phyloP scores from a whole-genome alignment of 2,797 vertebrate genomes.

The Botia almorhae region DNA sequence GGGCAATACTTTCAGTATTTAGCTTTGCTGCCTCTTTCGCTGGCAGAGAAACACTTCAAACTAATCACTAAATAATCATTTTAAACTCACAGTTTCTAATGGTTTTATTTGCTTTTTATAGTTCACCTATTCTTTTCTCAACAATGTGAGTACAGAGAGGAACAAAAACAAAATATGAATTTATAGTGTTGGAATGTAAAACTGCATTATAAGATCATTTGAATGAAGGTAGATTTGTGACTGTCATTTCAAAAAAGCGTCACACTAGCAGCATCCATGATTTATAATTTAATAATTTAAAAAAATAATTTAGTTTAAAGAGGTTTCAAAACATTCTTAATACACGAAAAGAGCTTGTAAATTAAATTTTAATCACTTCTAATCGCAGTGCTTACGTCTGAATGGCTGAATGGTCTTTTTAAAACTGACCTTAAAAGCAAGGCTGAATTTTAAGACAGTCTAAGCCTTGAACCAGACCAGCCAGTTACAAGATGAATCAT shows the following conservation, averaged over 20 bases:
- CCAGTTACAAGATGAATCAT: background rate
- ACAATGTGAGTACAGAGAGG: background rate
- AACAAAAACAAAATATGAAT: background rate
- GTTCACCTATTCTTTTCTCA: background rate
- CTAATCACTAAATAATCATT: conserved; percentile 33
- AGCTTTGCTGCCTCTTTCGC: conserved; percentile 18
- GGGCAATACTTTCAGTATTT: conserved; percentile 18
- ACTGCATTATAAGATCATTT: background rate
- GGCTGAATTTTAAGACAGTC: background rate
- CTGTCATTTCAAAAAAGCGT: background rate
- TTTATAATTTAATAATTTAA: too few species aligned
- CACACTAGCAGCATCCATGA: background rate
- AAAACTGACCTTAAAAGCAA: background rate
- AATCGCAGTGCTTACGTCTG: too few species aligned
- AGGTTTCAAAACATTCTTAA: too few species aligned
- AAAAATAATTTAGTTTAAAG: too few species aligned
- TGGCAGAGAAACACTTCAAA: conserved; percentile 24
- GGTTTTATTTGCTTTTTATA: background rate
- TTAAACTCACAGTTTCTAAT: conserved; percentile 31
- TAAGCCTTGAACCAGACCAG: background rate
- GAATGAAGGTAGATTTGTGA: background rate
- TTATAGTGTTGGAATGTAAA: background rate
- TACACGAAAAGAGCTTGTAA: background rate
- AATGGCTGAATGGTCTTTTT: too few species aligned
- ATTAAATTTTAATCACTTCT: background rate